Conservation (phyloP, 2,113 vertebrate genomes). For the Cephalopholis sonnerati region DNA sequence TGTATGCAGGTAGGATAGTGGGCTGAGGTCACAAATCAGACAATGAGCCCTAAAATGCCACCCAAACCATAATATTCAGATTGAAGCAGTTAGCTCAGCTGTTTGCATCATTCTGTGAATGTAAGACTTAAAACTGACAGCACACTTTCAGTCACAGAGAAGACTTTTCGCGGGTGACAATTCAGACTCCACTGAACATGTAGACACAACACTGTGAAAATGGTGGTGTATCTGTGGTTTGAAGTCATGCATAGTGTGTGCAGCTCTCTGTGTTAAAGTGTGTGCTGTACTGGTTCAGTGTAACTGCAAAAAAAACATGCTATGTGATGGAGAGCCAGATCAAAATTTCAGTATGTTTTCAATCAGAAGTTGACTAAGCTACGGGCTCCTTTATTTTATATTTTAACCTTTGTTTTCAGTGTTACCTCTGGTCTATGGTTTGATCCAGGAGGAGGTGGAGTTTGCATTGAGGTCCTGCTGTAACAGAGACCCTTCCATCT, state of each 20-base stretch:
- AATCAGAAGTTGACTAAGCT: constrained; percentile 17
- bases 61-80: constrained; percentile 18
- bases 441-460: constrained; percentile 89
- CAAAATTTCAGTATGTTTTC: constrained; percentile 21
- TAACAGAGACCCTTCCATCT: constrained; percentile 86
- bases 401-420: constrained; percentile 14
- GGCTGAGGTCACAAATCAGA: constrained; percentile 53
- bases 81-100: constrained; percentile 45
- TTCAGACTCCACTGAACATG: constrained; percentile 46
- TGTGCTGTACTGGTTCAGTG: constrained; percentile 39
- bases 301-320: constrained; percentile 54
- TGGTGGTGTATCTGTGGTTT: constrained; percentile 53
- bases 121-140: constrained; percentile 1
- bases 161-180: constrained; percentile 40
- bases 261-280: constrained; percentile 45
- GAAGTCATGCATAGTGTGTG: constrained; percentile 58
- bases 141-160: constrained; percentile 36
- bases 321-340: constrained; percentile 56
- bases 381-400: constrained; percentile 30
- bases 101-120: constrained; percentile 7
- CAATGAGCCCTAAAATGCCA: constrained; percentile 11
- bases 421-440: constrained; percentile 87
- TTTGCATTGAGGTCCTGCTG: constrained; percentile 90
- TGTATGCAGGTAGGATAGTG: constrained; percentile 18
- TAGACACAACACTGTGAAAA: constrained; percentile 64